These are phyloP conservation scores for Helicolenus hilgendorfi DNA, from an alignment of 2,797 vertebrate species.

Conservation along the genomic window DNA sequence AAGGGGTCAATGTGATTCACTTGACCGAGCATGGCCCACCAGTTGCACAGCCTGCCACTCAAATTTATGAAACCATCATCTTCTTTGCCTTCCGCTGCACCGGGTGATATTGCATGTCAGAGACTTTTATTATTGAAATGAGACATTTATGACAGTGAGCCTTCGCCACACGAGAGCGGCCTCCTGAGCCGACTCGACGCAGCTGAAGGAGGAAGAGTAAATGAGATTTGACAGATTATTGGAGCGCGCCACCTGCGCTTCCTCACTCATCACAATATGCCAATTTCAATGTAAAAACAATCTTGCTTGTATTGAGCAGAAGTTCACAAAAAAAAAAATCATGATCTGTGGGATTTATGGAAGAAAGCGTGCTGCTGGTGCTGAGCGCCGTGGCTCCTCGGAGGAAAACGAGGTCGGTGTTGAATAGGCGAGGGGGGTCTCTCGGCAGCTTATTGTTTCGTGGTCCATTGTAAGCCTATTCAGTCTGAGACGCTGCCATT, in stretches of 20 bases:
- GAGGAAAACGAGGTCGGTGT: slow-evolving; percentile 24
- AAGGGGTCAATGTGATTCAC: slow-evolving; percentile 52
- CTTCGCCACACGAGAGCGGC: slow-evolving; percentile 31
- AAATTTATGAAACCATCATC: slow-evolving; percentile 68
- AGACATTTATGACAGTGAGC: slow-evolving; percentile 76
- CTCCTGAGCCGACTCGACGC: slow-evolving; percentile 45
- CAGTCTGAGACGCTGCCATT: slow-evolving; percentile 42
- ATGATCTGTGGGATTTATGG: slow-evolving; percentile 24
- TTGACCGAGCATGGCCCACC: slow-evolving; percentile 57
- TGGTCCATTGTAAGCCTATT: slow-evolving; percentile 50
- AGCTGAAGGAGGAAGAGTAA: slow-evolving; percentile 45
- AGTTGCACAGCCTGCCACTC: slow-evolving; percentile 66
- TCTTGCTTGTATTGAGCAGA: slow-evolving; percentile 26
- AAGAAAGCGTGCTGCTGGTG: background rate
- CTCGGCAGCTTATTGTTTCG: slow-evolving; percentile 59
- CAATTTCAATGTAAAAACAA: slow-evolving; percentile 67
- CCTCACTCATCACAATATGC: slow-evolving; percentile 41
- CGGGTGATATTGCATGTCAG: slow-evolving; percentile 59
- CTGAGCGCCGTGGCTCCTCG: slow-evolving; percentile 10
- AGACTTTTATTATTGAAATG: slow-evolving; percentile 87
- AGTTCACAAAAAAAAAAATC: slow-evolving; percentile 57
- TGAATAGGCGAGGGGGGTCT: slow-evolving; percentile 46
- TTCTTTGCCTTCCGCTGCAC: slow-evolving; percentile 20
- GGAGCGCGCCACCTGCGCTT: slow-evolving; percentile 67
- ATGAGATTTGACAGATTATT: slow-evolving; percentile 82